Evolutionary conservation across 1,140 invertebrate species (phyloP), one percentile per base, ranked within the genome.

Genomic region (Zelostemma sp.): DNA sequence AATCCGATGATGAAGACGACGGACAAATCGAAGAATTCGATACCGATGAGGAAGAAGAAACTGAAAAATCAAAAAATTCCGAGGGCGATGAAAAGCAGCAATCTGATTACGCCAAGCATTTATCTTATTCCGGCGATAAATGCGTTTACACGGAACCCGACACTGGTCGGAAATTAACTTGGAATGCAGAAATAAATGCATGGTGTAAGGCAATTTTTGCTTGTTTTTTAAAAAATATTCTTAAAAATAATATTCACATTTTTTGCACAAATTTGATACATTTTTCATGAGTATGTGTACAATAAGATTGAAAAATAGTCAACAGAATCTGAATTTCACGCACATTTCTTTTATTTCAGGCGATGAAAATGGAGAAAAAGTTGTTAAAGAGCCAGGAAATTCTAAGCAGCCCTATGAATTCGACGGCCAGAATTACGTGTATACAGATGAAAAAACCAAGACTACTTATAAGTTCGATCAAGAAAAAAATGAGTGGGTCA

Each of bases 91-190:
- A 53, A 51, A 14, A 54, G 33, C 8, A 49, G 53, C 16, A 50
- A 16, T 16, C 11, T 50, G 85, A 80, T 77, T 87, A 88, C 75
- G 77, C 82, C 9, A 75, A 87, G 77, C 83, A 89, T 81, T 83
- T 91, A 14, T 87, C 89, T 62, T 92, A 91, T 75, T 88, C 91
- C 77, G 90, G 89, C 33, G 89, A 90, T 59, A 82, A 86, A 48
- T 92, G 91, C 45, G 88, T 93, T 69, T 93, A 93, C 70, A 93
- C 90, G 14, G 92, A 93, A 81, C 91, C 91, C 28, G 82, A 79
- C 38, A 88, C 89, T 41, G 88, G 89, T 45, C 86, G 87, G 62
- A 88, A 91, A 78, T 93, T 91, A 77, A 85, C 88, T 75, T 93
- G 92, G 90, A 86, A 88, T 75, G 83, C 86, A 51, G 85, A 85